Evolutionary conservation across 2,888 invertebrate species (phyloP).

Genomic region (Cephus spinipes): DNA sequence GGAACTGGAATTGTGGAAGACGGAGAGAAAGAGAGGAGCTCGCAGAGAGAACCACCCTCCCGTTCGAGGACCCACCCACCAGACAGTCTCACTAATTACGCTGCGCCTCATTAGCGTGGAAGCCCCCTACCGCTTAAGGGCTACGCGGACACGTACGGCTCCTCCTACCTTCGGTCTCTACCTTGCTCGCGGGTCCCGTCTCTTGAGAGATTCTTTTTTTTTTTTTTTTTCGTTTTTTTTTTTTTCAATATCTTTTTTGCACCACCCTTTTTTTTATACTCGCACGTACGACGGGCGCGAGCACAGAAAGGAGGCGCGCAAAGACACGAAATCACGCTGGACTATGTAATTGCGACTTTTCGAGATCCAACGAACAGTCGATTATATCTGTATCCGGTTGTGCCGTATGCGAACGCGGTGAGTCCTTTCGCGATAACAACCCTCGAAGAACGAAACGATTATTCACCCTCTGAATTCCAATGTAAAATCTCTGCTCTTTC

Average conservation of each 20-base stretch:
- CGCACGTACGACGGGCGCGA: background rate
- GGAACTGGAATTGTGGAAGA: conserved; percentile 15
- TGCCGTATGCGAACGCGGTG: background rate
- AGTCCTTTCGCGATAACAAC: background rate
- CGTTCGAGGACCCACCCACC: conserved; percentile 41
- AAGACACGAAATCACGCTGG: background rate
- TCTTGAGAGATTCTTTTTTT: background rate
- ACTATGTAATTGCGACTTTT: background rate
- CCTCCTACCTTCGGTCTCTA: conserved; percentile 24
- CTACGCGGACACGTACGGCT: conserved; percentile 52
- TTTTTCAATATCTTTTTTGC: background rate
- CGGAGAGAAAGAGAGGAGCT: conserved; percentile 34
- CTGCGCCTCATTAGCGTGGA: conserved; percentile 65
- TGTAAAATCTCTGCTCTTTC: background rate
- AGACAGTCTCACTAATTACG: conserved; percentile 67
- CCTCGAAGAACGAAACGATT: background rate
- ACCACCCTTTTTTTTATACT: no score
- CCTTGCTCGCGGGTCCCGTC: background rate
- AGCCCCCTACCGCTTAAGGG: conserved; percentile 51
- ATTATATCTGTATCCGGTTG: background rate
- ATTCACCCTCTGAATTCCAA: background rate
- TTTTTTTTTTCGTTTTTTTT: background rate
- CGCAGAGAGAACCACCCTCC: conserved; percentile 41
- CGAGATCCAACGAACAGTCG: background rate
- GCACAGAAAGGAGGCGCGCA: background rate